These are phyloP conservation scores for Drosophila limbata DNA, from an alignment of 2,888 invertebrate genomes.

Conservation along the genomic window DNA sequence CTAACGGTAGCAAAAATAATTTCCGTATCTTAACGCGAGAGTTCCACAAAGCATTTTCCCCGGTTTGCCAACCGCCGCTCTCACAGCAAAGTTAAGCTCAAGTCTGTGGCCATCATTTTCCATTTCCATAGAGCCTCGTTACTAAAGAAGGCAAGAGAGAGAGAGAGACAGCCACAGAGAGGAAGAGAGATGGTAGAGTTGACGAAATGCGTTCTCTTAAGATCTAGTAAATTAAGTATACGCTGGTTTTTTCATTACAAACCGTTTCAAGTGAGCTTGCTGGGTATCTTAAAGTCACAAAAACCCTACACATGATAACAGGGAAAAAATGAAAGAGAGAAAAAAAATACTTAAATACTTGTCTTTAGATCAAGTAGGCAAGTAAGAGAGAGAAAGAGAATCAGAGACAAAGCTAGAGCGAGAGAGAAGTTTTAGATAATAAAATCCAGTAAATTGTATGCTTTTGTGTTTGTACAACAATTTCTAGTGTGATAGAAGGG, in stretches of 20 bases:
- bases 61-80: not conserved
- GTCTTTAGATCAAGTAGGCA: too few species aligned
- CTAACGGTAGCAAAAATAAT: constrained; percentile 34
- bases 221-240: constrained; percentile 12
- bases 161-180: not conserved
- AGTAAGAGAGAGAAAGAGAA: not conserved
- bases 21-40: constrained; percentile 33
- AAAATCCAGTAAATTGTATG: not conserved
- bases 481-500: not conserved
- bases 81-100: constrained; percentile 9
- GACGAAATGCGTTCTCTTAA: not conserved
- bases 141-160: not conserved
- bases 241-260: not conserved
- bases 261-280: not conserved
- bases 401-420: not conserved
- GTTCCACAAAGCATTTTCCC: constrained; percentile 22
- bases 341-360: not conserved
- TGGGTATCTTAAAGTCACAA: not conserved
- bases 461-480: not conserved
- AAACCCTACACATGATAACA: not conserved
- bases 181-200: too few species aligned
- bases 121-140: constrained; percentile 15
- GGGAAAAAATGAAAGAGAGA: not conserved
- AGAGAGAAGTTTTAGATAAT: not conserved
- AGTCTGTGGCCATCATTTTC: constrained; percentile 24